phyloP scores from a whole-genome alignment of 2,113 vertebrate genomes.

The Calidris pugnax region DNA sequence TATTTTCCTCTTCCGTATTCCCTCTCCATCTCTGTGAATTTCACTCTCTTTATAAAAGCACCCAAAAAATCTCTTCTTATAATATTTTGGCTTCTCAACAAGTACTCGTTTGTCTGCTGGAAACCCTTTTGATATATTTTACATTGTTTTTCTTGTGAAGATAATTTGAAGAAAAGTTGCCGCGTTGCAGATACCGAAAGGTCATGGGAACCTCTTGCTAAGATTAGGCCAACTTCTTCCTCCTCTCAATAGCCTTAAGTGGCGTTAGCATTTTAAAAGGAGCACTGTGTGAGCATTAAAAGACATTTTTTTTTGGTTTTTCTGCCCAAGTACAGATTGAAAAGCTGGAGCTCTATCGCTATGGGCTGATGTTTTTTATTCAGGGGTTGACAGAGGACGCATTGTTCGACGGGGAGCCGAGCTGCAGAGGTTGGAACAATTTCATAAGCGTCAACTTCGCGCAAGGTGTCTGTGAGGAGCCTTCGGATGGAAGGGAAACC shows the following conservation, averaged over 20 bases:
- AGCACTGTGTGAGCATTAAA: conserved; percentile 53
- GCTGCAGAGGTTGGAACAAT: conserved; percentile 35
- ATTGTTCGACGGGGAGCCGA: not conserved
- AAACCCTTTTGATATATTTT: not conserved
- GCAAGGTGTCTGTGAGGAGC: not conserved
- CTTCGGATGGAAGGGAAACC: not conserved
- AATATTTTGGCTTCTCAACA: conserved; percentile 5
- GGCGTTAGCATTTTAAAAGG: conserved; percentile 46
- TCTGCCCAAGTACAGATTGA: not conserved
- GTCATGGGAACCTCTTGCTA: conserved; percentile 65
- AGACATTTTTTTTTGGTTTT: conserved; percentile 7
- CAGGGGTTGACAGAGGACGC: conserved; percentile 46
- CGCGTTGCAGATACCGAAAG: conserved; percentile 6
- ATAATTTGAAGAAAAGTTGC: conserved; percentile 40
- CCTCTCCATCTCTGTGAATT: not conserved
- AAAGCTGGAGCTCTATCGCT: conserved; percentile 46
- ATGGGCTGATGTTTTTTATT: conserved; percentile 62
- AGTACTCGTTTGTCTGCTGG: not conserved
- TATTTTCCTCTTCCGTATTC: not conserved
- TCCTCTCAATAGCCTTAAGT: conserved; percentile 30
- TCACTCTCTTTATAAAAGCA: not conserved
- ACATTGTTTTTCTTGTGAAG: not conserved
- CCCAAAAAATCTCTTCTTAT: not conserved
- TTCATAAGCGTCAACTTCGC: conserved; percentile 29
- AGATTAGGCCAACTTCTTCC: conserved; percentile 35